Conservation (phyloP, 2,888 invertebrate genomes). For the Meiosimyza decipiens region DNA sequence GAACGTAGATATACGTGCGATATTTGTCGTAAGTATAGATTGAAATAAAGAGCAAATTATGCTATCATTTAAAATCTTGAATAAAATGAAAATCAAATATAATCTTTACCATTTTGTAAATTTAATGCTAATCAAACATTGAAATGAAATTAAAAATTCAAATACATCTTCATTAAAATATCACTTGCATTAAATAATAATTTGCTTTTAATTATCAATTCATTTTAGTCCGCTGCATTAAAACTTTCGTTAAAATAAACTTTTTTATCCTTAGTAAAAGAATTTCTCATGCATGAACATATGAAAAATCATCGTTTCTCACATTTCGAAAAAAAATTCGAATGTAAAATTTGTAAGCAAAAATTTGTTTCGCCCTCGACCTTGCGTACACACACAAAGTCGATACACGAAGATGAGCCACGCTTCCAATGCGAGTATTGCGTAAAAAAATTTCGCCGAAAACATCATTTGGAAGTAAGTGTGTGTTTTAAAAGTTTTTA, state of each 20-base stretch:
- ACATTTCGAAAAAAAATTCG: slow-evolving; percentile 51
- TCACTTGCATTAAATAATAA: no score
- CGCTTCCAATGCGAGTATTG: slow-evolving; percentile 53
- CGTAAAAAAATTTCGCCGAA: slow-evolving; percentile 53
- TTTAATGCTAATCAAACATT: no score
- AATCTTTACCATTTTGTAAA: no score
- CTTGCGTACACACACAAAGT: slow-evolving; percentile 50
- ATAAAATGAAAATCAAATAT: no score
- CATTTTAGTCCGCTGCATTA: background rate
- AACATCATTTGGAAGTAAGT: slow-evolving; percentile 53
- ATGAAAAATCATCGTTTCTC: slow-evolving; percentile 54
- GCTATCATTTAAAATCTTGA: background rate
- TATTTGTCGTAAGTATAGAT: slow-evolving; percentile 49
- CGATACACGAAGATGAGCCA: slow-evolving; percentile 51
- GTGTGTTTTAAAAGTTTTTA: background rate
- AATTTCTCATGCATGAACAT: slow-evolving; percentile 53
- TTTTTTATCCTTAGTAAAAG: slow-evolving; percentile 45
- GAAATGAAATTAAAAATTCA: no score
- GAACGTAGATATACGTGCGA: slow-evolving; percentile 55
- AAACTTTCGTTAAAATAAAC: background rate
- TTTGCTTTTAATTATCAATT: no score
- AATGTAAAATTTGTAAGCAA: slow-evolving; percentile 52
- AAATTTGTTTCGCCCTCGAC: slow-evolving; percentile 55
- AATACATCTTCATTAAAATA: no score
- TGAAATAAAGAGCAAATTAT: background rate